Conservation (phyloP, 2,113 vertebrate species). For the Bambusicola thoracicus region DNA sequence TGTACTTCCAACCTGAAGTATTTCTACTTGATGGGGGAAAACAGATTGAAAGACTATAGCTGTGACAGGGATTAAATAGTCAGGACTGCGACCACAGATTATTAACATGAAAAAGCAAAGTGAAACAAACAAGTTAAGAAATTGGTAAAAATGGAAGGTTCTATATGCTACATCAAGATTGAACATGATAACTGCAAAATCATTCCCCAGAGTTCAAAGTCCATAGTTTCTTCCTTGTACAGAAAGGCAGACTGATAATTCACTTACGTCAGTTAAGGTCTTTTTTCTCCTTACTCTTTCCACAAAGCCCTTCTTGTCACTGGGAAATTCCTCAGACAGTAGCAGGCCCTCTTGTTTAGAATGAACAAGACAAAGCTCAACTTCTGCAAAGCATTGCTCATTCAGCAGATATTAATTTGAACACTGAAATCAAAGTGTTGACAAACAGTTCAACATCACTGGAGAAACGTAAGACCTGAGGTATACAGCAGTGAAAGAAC, state of each 20-base stretch:
- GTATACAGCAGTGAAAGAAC: slow-evolving; percentile 32
- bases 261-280: slow-evolving; percentile 46
- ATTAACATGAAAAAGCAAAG: not conserved
- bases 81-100: not conserved
- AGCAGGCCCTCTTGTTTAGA: slow-evolving; percentile 69
- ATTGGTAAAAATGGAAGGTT: slow-evolving; percentile 13
- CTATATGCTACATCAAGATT: slow-evolving; percentile 1
- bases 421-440: slow-evolving; percentile 59
- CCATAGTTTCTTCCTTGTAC: slow-evolving; percentile 16
- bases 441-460: slow-evolving; percentile 62
- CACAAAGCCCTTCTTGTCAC: slow-evolving; percentile 78
- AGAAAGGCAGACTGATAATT: slow-evolving; percentile 62
- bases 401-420: slow-evolving; percentile 84
- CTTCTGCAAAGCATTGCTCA: slow-evolving; percentile 71
- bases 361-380: slow-evolving; percentile 71
- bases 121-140: not conserved
- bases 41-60: not conserved
- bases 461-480: slow-evolving; percentile 32
- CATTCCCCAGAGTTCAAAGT: slow-evolving; percentile 58
- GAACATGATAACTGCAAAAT: not conserved
- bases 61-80: not conserved
- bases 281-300: slow-evolving; percentile 43
- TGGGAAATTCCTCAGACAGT: slow-evolving; percentile 74
- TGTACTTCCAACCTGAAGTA: not conserved
- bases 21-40: not conserved